Evolutionary conservation across 37 sponge, comb jelly and placozoan species (phyloP), one percentile per base, ranked within the genome.

Genomic region (Hexactinellida sp.): DNA sequence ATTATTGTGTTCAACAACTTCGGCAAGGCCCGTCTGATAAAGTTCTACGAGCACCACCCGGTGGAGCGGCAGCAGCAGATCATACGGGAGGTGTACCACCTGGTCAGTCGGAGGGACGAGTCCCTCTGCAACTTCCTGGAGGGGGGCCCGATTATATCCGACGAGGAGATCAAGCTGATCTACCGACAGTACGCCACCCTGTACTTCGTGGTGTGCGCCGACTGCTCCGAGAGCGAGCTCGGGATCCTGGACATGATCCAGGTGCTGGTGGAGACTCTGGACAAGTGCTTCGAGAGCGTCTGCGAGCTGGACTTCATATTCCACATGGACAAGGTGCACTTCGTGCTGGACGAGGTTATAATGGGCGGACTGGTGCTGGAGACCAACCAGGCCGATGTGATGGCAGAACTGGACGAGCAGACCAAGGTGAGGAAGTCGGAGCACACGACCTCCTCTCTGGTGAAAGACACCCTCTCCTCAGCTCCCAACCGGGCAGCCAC

Each of bases 301-400:
- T 99, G 99, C 83, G 99, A 99, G 84, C 87, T 99, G 54, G 99
- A 99, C 89, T 91, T 99, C 24, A 99, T 99, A 41, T 99, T 99
- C 84, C 99, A 99, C 87, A 90, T 99, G 86, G 99, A 99, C 83
- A 63, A n/a, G 34, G 30, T 93, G 36, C 95, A 94, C 54, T 93
- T 94, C 88, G 93, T 93, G 25, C 90, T 94, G 3, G 86, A 91
- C 41, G 99, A 99, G 91, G 93, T 99, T 1, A 94, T 99, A 38
- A 94, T 96, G 91, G 99, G 99, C 36, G 99, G 99, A 37, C 94
- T 99, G 93, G 99, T 99, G 28, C 88, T 99, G 38, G 99, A 99
- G 88, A 99, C 99, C 23, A 99, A 92, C 82, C 92, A 92, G 91
- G 87, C 86, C 38, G 99, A 99, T 85, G 91, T 99, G 37, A 87